A percentile compares a stretch with the other conserved stretches of the same genome.
phyloP scores from a whole-genome alignment of 2,888 invertebrate genomes.

The Tiliacea aurago region DNA sequence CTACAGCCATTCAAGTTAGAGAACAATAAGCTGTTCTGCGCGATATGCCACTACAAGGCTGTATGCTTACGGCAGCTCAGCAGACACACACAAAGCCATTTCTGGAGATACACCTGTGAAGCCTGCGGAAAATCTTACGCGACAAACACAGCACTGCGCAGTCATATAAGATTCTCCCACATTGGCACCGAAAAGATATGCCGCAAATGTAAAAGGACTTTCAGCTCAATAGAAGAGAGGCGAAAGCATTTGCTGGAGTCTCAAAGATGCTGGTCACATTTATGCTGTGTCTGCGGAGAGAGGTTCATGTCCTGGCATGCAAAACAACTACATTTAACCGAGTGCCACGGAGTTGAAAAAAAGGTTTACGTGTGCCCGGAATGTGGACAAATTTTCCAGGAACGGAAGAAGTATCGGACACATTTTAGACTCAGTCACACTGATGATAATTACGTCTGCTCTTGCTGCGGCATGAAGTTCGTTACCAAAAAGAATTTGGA shows the following conservation, averaged over 20 bases:
- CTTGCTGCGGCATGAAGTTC: conserved; percentile 83
- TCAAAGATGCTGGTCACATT: conserved; percentile 80
- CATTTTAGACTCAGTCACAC: conserved; percentile 83
- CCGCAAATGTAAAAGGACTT: conserved; percentile 81
- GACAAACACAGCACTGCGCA: conserved; percentile 78
- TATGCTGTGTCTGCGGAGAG: conserved; percentile 81
- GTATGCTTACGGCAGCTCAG: conserved; percentile 80
- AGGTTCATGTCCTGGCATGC: conserved; percentile 80
- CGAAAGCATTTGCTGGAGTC: conserved; percentile 77
- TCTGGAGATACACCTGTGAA: conserved; percentile 83
- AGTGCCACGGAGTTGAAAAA: conserved; percentile 77
- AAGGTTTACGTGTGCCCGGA: conserved; percentile 80
- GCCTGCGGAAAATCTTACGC: conserved; percentile 85
- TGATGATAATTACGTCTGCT: conserved; percentile 81
- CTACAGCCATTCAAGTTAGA: conserved; percentile 82
- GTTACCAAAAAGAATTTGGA: conserved; percentile 79
- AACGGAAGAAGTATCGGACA: conserved; percentile 78
- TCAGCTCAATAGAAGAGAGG: conserved; percentile 77
- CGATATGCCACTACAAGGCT: conserved; percentile 78
- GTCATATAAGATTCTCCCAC: conserved; percentile 80
- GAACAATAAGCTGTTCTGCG: conserved; percentile 78
- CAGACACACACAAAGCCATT: conserved; percentile 84
- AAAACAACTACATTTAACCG: conserved; percentile 79
- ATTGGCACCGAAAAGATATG: conserved; percentile 78
- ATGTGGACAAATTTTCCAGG: conserved; percentile 77